Base-by-base conservation (phyloP, 2,888 invertebrate species). In the Harpalus rubripes region DNA sequence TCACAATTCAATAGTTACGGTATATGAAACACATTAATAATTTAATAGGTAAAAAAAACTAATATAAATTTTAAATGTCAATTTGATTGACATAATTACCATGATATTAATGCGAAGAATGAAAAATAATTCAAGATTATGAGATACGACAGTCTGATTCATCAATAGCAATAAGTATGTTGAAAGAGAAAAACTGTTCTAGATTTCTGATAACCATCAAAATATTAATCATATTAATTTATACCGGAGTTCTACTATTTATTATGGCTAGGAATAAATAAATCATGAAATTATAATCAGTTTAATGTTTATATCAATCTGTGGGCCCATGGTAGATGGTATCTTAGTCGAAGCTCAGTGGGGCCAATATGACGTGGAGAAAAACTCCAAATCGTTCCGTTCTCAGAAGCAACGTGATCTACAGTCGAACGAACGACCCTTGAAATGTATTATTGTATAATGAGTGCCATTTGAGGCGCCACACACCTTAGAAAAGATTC, bases 341-440 rank as follows among this genome's bases (percentile, higher is more conserved):
- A 74, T 74, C 68, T n/a, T n/a, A n/a, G 15, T n/a, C 15, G 68
- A 41, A 72, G 12, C 72, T 12, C 44, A 74, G 39, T 16, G 72
- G 18, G 44, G 16, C 41, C 72, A 18, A 44, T 72, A 74, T 44
- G 41, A 41, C 15, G n/a, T 41, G 10, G 15, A 74, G 72, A 74
- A 74, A 74, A 78, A 78, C 56, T 32, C 16, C 32, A 56, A 78
- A 78, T 78, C 58, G 78, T 32, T 78, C 0, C 86, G 87, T 90
- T 90, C 90, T 87, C 87, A 87, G 90, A 90, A 90, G 87, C 86
- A 87, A 89, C 89, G 89, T 90, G 90, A 90, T 90, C 89, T 90
- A 90, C 90, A 90, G 89, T 88, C 89, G 88, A 88, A 89, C 88
- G 89, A 89, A 90, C 90, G 89, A 87, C 88, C 89, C 88, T 89